Percentiles rank a stretch among this genome's conserved stretches.
Conservation (phyloP, 2,888 invertebrate genomes). For the Parapristionchus giblindavisi region DNA sequence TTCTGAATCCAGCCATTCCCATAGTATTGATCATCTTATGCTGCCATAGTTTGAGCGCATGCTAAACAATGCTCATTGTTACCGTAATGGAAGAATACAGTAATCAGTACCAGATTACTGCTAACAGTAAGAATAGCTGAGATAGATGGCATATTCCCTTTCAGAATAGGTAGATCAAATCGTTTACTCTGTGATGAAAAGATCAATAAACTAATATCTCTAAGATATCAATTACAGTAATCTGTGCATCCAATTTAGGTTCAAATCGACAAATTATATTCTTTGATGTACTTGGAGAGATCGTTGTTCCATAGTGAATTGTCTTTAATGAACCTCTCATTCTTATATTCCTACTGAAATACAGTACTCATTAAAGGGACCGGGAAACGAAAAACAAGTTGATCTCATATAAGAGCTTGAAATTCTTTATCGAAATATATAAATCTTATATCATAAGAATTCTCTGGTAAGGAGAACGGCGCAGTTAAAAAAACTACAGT, state of each 20-base stretch:
- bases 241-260: not conserved
- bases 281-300: constrained; percentile 30
- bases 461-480: no score
- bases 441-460: no score
- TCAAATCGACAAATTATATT: constrained; percentile 10
- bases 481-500: no score
- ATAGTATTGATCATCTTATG: constrained; percentile 33
- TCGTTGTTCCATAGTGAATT: constrained; percentile 25
- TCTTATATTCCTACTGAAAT: no score
- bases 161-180: not conserved
- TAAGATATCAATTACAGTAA: not conserved
- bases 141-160: constrained; percentile 28
- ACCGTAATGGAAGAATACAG: not conserved
- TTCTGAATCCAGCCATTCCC: constrained; percentile 34
- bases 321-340: constrained; percentile 27
- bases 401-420: no score
- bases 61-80: not conserved
- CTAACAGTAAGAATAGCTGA: constrained; percentile 26
- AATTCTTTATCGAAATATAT: no score
- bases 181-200: not conserved
- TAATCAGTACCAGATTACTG: constrained; percentile 9
- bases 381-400: no score
- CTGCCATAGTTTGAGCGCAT: constrained; percentile 22
- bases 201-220: no score
- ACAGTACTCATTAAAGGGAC: no score